Evolutionary conservation across 2,113 vertebrate species (phyloP), one percentile per base, ranked within the genome.

Genomic region (Pitta sordida): DNA sequence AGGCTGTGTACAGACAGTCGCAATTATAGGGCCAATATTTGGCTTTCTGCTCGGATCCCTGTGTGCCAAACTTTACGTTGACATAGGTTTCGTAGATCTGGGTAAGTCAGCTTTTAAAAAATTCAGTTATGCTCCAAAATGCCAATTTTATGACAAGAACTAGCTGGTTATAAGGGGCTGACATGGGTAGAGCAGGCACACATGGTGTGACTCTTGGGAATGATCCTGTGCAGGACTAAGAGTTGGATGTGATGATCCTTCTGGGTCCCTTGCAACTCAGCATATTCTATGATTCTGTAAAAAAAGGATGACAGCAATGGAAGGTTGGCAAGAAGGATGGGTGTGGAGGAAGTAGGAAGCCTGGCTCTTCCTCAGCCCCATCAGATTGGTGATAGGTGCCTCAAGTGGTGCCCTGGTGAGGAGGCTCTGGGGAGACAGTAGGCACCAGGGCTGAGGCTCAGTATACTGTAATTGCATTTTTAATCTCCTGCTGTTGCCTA

Each of bases 21-120:
- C 98, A 23, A 99, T 99, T 62, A 84, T 99, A 41, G 99, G 99
- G 6, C 99, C 99, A 5, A 98, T 99, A 97, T 98, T 99, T 94
- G 99, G 99, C 41, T 99, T 98, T 94, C 98, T 99, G 91, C 91
- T 99, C 67, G 99, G 99, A 22, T 99, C 99, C 8, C 97, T 98
- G 39, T 99, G 99, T 70, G 98, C 99, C 93, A 99, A 98, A 90
- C 91, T 99, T 70, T 99, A 99, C 27, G 99, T 99, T 90, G 99
- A 99, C 95, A 92, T 98, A 93, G 99, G 99, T 88, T 98, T 98
- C 94, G 98, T 99, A 82, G 97, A 99, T 93, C 96, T 99, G 97
- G 99, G 99, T 99, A 98, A 97, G 96, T 83, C 11, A 83, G 24
- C 6, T 84, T 51, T 84, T 62, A 5, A 51, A 88, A 64, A 60